These are phyloP conservation scores for Cotesia typhae DNA, from an alignment of 1,140 invertebrate genomes.

Conservation along the genomic window DNA sequence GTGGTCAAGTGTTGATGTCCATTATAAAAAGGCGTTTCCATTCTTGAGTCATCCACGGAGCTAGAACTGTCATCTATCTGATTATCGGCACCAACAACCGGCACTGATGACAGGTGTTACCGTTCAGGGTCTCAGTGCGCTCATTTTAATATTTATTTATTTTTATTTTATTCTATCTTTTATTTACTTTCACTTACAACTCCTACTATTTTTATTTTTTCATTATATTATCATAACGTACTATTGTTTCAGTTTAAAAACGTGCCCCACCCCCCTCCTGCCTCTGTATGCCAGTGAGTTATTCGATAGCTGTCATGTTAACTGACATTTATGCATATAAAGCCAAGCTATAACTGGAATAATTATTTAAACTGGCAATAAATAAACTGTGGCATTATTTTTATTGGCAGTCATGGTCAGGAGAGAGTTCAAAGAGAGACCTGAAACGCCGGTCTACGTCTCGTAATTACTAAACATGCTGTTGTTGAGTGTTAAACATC, in stretches of 20 bases:
- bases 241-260: background rate
- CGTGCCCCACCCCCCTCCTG: background rate
- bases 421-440: too few species aligned
- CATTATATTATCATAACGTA: too few species aligned
- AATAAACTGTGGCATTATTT: too few species aligned
- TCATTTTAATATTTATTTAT: background rate
- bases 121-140: conserved; percentile 6
- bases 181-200: background rate
- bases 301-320: conserved; percentile 2
- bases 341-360: too few species aligned
- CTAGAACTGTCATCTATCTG: conserved; percentile 21
- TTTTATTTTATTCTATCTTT: background rate
- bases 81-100: background rate
- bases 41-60: conserved; percentile 22
- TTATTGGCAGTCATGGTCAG: too few species aligned
- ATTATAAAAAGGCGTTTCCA: conserved; percentile 32
- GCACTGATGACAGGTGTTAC: conserved; percentile 31
- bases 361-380: too few species aligned
- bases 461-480: background rate
- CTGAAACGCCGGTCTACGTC: too few species aligned
- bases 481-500: background rate
- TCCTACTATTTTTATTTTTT: background rate
- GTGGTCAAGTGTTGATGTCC: conserved; percentile 10
- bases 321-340: background rate
- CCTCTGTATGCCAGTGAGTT: too few species aligned